Evolutionary conservation across 2,888 invertebrate species (phyloP), one percentile per base, ranked within the genome.

Genomic region (Phania funesta): DNA sequence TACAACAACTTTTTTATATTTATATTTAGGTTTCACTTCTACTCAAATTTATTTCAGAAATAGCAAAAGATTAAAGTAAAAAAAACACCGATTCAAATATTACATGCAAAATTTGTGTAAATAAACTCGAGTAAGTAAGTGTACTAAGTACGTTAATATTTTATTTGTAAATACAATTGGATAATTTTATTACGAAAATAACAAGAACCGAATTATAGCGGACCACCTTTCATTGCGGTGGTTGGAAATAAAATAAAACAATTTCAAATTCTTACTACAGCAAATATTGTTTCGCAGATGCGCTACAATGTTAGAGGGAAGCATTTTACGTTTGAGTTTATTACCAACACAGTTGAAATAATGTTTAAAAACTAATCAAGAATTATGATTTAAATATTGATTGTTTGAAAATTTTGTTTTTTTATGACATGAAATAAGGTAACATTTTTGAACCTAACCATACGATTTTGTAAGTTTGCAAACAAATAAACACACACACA

Each of bases 241-340:
- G 78, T 60, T 70, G 26, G 58, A 64, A 70, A 52, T 78, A 75
- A 78, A 82, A 41, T 82, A 75, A 82, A 82, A 54, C 56, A 65
- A 52, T 78, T 82, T 68, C 58, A 41, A 65, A 60, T 78, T 70
- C 65, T 74, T 75, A 46, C 58, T 58, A 46, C 29, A 52, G 52
- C 74, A 82, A 78, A 70, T 78, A 82, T 78, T 74, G 65, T 11
- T 65, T 82, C 24, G 44, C 68, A 54, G 35, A 32, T 70, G 52
- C 78, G 60, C 74, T 80, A 73, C 65, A 58, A 20, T 52, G 35
- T 50, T 16, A 20, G 24, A 4, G 32, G 68, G 68, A 24, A 75
- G 11, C 65, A 5, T 64, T 2, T 38, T 2, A 38, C 22, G 32
- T 16, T 48, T 32, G 29, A 20, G 46, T 16, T 16, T 9, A 11